Percentiles rank a stretch among this genome's conserved stretches.
phyloP scores from a whole-genome alignment of 2,797 vertebrate genomes.

The Coilia nasus region DNA sequence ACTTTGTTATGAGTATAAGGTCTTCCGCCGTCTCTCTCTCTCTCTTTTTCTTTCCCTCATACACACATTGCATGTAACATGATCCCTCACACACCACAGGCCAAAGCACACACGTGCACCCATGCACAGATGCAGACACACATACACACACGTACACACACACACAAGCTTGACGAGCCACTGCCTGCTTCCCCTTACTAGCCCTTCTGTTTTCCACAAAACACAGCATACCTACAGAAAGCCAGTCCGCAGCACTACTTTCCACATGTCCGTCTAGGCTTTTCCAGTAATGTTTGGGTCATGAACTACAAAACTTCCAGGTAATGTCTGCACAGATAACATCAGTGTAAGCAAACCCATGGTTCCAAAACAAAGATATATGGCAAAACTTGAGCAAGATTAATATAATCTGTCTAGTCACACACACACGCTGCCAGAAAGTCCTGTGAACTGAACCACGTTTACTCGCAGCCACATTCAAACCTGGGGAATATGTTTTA shows the following conservation, averaged over 20 bases:
- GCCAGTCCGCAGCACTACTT: background rate
- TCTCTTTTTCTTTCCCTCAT: background rate
- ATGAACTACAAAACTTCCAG: background rate
- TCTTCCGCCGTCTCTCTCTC: background rate
- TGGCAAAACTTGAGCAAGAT: background rate
- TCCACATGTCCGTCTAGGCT: background rate
- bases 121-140: background rate
- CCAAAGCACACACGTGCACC: constrained; percentile 11
- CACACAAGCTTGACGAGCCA: background rate
- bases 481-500: too few species aligned
- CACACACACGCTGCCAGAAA: background rate
- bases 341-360: background rate
- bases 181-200: background rate
- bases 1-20: background rate
- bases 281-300: background rate
- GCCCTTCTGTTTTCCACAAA: constrained; percentile 7
- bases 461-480: too few species aligned
- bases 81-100: background rate
- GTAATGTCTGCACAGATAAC: background rate
- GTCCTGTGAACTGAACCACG: too few species aligned
- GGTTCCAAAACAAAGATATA: background rate
- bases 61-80: background rate
- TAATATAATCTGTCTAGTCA: background rate
- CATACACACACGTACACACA: background rate
- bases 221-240: constrained; percentile 1